A percentile compares a stretch with the other conserved stretches of the same genome.
These are phyloP conservation scores for Caiman crocodilus DNA, from an alignment of 2,797 vertebrate species.

Conservation along the genomic window DNA sequence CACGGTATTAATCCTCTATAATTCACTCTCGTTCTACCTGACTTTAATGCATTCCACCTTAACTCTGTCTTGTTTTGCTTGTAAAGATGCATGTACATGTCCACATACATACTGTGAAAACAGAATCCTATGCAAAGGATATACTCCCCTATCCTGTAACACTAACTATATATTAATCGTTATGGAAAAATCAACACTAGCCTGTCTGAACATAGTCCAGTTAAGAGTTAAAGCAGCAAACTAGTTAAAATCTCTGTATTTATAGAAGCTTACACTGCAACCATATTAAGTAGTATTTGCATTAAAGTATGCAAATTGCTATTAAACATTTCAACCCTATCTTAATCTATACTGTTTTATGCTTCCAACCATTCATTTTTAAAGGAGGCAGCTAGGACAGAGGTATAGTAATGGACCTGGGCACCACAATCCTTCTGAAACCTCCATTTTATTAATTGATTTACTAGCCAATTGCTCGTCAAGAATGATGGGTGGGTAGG, in stretches of 20 bases:
- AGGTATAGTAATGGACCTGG: not conserved
- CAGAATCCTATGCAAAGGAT: too few species aligned
- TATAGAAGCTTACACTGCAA: not conserved
- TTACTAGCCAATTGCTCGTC: too few species aligned
- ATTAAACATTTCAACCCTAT: not conserved
- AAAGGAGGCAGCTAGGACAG: not conserved
- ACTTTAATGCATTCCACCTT: not conserved
- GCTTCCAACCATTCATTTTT: not conserved
- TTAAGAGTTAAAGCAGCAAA: not conserved
- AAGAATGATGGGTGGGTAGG: too few species aligned
- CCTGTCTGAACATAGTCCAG: not conserved
- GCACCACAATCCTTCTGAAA: not conserved
- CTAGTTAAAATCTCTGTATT: not conserved
- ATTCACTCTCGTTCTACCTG: not conserved
- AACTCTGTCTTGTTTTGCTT: not conserved
- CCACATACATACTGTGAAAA: too few species aligned
- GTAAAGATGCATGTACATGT: too few species aligned
- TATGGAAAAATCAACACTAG: too few species aligned
- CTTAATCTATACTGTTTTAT: not conserved
- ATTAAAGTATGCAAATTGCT: too few species aligned
- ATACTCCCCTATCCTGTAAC: not conserved
- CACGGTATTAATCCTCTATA: too few species aligned
- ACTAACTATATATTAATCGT: not conserved
- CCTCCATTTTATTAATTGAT: not conserved
- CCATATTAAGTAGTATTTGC: too few species aligned